These are phyloP conservation scores for Xyrauchen texanus DNA, from an alignment of 2,113 vertebrate species.

Conservation along the genomic window DNA sequence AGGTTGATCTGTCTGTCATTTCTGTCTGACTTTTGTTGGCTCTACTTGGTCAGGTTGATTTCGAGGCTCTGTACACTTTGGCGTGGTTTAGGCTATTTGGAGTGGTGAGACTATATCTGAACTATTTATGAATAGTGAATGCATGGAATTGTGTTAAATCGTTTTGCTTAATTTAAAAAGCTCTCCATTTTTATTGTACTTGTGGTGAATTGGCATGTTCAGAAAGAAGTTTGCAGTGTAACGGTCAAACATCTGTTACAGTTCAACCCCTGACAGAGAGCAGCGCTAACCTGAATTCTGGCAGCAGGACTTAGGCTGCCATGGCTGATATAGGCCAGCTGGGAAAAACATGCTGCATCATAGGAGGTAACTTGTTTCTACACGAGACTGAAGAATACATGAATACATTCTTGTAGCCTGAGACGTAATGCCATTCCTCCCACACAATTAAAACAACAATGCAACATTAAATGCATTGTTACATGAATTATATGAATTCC, in stretches of 20 bases:
- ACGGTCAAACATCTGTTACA: conserved; percentile 37
- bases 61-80: conserved; percentile 25
- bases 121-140: conserved; percentile 21
- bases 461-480: background rate
- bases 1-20: conserved; percentile 29
- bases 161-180: conserved; percentile 25
- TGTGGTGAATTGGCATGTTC: conserved; percentile 9
- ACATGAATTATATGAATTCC: too few species aligned
- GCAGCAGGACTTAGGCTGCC: background rate
- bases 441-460: background rate
- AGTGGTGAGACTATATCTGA: conserved; percentile 21
- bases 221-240: background rate
- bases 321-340: conserved; percentile 22
- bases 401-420: too few species aligned
- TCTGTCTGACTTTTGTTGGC: conserved; percentile 33
- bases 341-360: conserved; percentile 7
- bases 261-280: conserved; percentile 5
- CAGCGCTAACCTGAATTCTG: conserved; percentile 9
- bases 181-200: conserved; percentile 17
- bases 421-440: too few species aligned
- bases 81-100: conserved; percentile 19
- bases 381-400: background rate
- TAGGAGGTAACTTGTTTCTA: conserved; percentile 6
- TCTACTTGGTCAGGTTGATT: background rate
- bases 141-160: conserved; percentile 11